These are phyloP conservation scores for Metacarcinus magister DNA, from an alignment of 2,888 invertebrate species.

Conservation along the genomic window DNA sequence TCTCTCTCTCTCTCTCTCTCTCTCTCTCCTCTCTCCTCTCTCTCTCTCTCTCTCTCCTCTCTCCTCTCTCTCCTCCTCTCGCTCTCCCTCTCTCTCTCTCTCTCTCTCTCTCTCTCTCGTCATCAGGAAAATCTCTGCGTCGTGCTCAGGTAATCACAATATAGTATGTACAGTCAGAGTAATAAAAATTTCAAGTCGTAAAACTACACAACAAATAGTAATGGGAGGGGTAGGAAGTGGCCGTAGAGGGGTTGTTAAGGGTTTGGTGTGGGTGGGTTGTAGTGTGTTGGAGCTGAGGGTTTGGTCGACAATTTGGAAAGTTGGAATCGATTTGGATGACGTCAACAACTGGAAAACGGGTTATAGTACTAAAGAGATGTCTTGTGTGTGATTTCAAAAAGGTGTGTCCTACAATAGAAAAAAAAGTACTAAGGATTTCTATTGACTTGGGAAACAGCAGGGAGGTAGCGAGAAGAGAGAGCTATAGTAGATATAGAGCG, in stretches of 20 bases:
- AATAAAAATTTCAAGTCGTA: background rate
- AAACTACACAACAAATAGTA: background rate
- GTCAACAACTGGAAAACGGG: background rate
- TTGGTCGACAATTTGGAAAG: background rate
- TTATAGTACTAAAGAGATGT: background rate
- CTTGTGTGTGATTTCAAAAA: background rate
- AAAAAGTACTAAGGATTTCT: no score
- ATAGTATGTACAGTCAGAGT: background rate
- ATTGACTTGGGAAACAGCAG: no score
- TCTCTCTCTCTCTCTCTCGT: conserved; percentile 37
- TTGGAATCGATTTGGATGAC: background rate
- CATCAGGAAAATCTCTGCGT: background rate
- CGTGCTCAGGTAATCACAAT: no score
- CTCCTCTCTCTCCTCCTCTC: background rate
- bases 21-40: background rate
- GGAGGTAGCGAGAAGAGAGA: no score
- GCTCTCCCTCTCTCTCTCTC: background rate
- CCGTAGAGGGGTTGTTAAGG: background rate
- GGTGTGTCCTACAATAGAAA: no score
- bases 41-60: background rate
- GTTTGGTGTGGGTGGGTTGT: background rate
- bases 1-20: conserved; percentile 34
- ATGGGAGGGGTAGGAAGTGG: background rate
- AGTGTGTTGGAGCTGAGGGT: background rate
- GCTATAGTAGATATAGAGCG: no score